Base-by-base conservation (phyloP, 2,113 vertebrate species). In the Carassius gibelio region DNA sequence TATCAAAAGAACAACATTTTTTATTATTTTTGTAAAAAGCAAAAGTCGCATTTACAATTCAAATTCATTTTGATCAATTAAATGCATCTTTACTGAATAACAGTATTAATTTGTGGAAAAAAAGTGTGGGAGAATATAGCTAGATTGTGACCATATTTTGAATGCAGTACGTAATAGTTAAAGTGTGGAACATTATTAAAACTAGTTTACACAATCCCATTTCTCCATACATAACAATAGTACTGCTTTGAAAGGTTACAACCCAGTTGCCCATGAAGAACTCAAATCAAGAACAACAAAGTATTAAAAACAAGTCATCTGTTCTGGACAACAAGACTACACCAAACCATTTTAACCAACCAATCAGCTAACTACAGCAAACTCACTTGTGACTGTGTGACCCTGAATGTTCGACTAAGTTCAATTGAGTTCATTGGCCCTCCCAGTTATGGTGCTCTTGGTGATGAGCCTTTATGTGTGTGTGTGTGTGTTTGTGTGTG, bases 391-490 rank as follows among this genome's bases (percentile, higher is more conserved):
- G 36, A 42, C 9, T 42, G 17, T 21, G 69, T 45, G 19, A 72
- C 9, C 30, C 66, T 71, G 30, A 82, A 83, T 42, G 69, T 61
- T 23, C 14, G 8, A 75, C n/a, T n/a, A 30, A 78, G 75, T 78
- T 59, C 75, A 59, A 1, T 21, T 57, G 14, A 77, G 48, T 78
- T 78, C 52, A 42, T 75, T 21, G 59, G 68, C 9, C 34, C 34
- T 11, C 23, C 34, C 71, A 30, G 19, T 26, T 75, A 26, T 57
- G 45, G 9, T 68, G 14, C 42, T 11, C 52, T 5, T 8, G 45
- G 8, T 82, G 85, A 86, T 86, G 72, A 81, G 38, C 55, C 52
- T 76, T 30, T 75, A 45, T 75, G 66, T 48, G 45, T 59, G 59
- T 74, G 45, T 71, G 34, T 26, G 26, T 75, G 66, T 38, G 42